Evolutionary conservation across 2,113 vertebrate genomes (phyloP).

Genomic region (Leptosomus discolor): DNA sequence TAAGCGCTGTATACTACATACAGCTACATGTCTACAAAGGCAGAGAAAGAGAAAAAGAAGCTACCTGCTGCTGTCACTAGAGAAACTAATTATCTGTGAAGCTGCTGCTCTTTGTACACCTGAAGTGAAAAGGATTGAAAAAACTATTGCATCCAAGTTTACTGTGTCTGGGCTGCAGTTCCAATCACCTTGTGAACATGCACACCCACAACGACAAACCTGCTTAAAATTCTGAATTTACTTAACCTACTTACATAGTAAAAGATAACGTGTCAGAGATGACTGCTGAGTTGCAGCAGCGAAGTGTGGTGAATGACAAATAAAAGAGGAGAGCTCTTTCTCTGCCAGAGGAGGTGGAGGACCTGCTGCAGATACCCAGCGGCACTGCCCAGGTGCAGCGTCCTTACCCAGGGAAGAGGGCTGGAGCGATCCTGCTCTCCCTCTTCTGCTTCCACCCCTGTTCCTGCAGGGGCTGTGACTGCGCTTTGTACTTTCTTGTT

Average conservation of each 20-base stretch:
- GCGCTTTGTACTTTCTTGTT: neutral
- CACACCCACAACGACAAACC: neutral
- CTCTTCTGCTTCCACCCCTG: neutral
- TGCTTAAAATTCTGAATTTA: neutral
- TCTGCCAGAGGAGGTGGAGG: neutral
- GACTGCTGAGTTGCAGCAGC: neutral
- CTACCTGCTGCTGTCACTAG: neutral
- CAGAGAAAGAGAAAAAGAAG: neutral
- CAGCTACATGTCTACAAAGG: neutral
- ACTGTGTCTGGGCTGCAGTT: neutral
- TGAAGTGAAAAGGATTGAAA: neutral
- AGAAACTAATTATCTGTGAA: neutral
- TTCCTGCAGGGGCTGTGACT: neutral
- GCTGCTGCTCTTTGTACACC: neutral
- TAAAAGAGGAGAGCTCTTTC: neutral
- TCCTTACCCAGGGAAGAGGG: neutral
- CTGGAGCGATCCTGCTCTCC: neutral
- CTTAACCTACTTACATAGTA: neutral
- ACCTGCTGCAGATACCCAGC: neutral
- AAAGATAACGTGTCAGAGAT: neutral
- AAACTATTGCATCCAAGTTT: neutral
- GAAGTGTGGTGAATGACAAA: neutral
- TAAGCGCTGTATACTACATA: neutral
- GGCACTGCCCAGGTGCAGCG: neutral
- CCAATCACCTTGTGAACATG: neutral